A percentile compares a stretch with the other conserved stretches of the same genome.
phyloP scores from a whole-genome alignment of 2,113 vertebrate species.

The Sinocyclocheilus grahami region DNA sequence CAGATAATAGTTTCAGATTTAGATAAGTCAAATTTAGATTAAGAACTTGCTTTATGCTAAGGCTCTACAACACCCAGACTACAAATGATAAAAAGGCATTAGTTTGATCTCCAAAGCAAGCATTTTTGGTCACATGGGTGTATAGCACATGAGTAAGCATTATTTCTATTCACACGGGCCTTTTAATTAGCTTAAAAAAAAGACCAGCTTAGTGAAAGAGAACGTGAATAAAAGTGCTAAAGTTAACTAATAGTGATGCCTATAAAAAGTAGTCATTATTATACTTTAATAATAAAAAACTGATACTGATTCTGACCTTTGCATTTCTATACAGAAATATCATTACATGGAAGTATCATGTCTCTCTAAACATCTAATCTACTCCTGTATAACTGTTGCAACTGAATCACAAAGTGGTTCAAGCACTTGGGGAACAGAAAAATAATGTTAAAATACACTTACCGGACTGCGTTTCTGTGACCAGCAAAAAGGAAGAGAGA shows the following conservation, averaged over 20 bases:
- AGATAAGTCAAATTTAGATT: background rate
- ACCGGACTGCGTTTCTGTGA: conserved; percentile 99
- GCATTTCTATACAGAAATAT: background rate
- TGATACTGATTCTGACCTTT: background rate
- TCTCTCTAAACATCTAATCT: background rate
- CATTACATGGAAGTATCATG: background rate
- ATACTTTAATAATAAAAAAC: background rate
- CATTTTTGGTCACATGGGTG: conserved; percentile 8
- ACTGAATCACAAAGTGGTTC: background rate
- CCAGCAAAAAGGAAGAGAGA: conserved; percentile 99
- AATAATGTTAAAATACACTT: conserved; percentile 70
- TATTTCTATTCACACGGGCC: background rate
- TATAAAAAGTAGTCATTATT: background rate
- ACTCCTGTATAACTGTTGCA: background rate
- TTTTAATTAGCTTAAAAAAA: background rate
- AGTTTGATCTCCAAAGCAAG: background rate
- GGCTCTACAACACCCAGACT: background rate
- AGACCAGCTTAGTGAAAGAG: conserved; percentile 22
- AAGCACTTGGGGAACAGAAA: background rate
- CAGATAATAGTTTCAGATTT: background rate
- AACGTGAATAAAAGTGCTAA: background rate
- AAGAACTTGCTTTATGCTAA: background rate
- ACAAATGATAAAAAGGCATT: conserved; percentile 27
- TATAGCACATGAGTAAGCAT: background rate
- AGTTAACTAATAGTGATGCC: background rate